Base-by-base conservation (phyloP, 2,797 vertebrate genomes). In the Apodemus agrarius region DNA sequence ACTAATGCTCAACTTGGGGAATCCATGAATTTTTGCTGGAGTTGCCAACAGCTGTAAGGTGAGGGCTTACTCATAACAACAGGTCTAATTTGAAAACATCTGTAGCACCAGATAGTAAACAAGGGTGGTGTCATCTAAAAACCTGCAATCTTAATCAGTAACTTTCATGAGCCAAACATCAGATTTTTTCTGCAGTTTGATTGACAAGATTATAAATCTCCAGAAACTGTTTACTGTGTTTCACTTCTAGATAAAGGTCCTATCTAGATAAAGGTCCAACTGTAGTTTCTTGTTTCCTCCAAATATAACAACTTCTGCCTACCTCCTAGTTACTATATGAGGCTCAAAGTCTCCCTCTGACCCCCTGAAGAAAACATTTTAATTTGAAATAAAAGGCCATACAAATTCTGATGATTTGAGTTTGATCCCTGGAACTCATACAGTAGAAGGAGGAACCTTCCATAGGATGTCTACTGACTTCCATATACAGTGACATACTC, bases 331-430 rank as follows among this genome's bases (percentile, higher is more conserved):
- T 59, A 5, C 54, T 24, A 26, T 26, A 13, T 61, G 22, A 61
- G 13, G 14, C n/a, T 26, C 52, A 81, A 57, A 11, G 14, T 49
- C 29, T 40, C 6, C 24, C 1, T 40, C 14, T 10, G 6, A 82
- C 11, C 12, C 16, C n/a, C 0, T 1, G 24, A 40, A 40, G 0
- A 1, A 61, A 24, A 24, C 4, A 40, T 29, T 37, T 26, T 26
- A 6, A 61, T 61, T 80, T 40, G 57, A 1, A 82, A 7, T 17
- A 3, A 40, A 0, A 24, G 24, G 54, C 7, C 13, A 10, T 11
- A 61, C 22, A 61, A 17, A 16, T n/a, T 65, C 59, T 84, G 29
- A 76, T 21, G 40, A 65, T 4, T 65, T 65, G 40, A 65, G 16
- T 65, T 83, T 65, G 26, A 46, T 46, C 26, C 9, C 17, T 21